A percentile compares a stretch with the other conserved stretches of the same genome.
Conservation (phyloP, 2,113 vertebrate genomes). For the Amphiprion ocellaris region DNA sequence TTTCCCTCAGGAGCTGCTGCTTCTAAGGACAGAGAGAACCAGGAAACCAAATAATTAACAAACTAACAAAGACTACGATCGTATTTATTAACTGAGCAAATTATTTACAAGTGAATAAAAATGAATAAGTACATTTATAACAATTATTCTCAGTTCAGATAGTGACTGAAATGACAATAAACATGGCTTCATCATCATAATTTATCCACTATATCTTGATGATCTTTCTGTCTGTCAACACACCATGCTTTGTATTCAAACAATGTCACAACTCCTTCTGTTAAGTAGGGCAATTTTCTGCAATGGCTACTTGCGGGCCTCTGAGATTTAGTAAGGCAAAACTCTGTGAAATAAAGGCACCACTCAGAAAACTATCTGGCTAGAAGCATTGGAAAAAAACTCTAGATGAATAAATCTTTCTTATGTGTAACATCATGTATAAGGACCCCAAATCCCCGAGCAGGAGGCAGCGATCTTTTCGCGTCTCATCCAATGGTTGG, state of each 20-base stretch:
- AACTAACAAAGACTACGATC: no score
- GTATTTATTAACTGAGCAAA: no score
- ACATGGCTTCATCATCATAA: slow-evolving; percentile 1
- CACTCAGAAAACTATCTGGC: slow-evolving; percentile 58
- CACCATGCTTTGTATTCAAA: slow-evolving; percentile 28
- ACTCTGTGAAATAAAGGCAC: slow-evolving; percentile 60
- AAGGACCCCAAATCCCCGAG: slow-evolving; percentile 64
- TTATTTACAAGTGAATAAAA: no score
- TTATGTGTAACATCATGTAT: slow-evolving; percentile 65
- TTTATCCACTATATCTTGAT: neutral
- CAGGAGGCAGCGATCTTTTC: slow-evolving; percentile 62
- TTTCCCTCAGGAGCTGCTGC: neutral
- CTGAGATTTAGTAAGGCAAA: slow-evolving; percentile 46
- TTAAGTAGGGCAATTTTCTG: slow-evolving; percentile 41
- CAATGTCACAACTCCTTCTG: slow-evolving; percentile 42
- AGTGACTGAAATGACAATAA: neutral
- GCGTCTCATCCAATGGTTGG: slow-evolving; percentile 56
- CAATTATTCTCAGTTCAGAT: no score
- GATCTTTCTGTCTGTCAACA: slow-evolving; percentile 8
- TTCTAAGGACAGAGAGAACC: no score
- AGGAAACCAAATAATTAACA: no score
- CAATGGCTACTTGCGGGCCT: slow-evolving; percentile 43
- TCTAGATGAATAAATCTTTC: slow-evolving; percentile 67
- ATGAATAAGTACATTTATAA: no score
- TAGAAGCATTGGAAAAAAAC: slow-evolving; percentile 51